Evolutionary conservation across 2,797 vertebrate genomes (phyloP).

Genomic region (Oryzias dopingdopingensis): DNA sequence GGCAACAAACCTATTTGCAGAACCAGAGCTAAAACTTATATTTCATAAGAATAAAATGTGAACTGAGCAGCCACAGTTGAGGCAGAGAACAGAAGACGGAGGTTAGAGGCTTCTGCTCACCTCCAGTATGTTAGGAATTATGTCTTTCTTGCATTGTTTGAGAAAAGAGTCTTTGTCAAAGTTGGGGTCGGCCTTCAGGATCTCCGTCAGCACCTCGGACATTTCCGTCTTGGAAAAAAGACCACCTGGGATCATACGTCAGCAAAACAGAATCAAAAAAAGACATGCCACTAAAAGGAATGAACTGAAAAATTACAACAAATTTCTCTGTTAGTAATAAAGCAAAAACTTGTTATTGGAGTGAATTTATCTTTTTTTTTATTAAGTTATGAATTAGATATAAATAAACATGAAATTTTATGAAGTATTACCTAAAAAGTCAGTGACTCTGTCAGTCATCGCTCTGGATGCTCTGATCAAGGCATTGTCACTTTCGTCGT

Average conservation of each 20-base stretch:
- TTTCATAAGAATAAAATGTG: neutral
- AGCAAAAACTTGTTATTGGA: no score
- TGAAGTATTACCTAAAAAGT: constrained; percentile 80
- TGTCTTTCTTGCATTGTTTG: constrained; percentile 87
- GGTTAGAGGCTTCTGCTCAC: constrained; percentile 52
- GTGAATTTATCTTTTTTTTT: no score
- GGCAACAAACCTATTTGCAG: neutral
- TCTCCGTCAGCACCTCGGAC: constrained; percentile 92
- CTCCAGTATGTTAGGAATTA: constrained; percentile 93
- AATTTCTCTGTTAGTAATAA: no score
- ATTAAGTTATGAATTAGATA: neutral
- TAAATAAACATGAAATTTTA: neutral
- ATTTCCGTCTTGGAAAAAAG: constrained; percentile 93
- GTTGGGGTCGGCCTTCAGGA: constrained; percentile 85
- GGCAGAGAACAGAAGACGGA: neutral
- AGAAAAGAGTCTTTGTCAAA: constrained; percentile 92
- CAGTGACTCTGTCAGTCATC: constrained; percentile 87
- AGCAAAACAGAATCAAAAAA: constrained; percentile 2
- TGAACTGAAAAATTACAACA: neutral
- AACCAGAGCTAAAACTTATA: neutral
- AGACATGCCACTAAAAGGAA: neutral
- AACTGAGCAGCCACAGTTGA: neutral
- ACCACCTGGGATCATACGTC: constrained; percentile 75
- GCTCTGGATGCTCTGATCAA: constrained; percentile 86
- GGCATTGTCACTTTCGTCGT: constrained; percentile 91